Conservation (phyloP, 2,888 invertebrate species). For the Venusia cambrica region DNA sequence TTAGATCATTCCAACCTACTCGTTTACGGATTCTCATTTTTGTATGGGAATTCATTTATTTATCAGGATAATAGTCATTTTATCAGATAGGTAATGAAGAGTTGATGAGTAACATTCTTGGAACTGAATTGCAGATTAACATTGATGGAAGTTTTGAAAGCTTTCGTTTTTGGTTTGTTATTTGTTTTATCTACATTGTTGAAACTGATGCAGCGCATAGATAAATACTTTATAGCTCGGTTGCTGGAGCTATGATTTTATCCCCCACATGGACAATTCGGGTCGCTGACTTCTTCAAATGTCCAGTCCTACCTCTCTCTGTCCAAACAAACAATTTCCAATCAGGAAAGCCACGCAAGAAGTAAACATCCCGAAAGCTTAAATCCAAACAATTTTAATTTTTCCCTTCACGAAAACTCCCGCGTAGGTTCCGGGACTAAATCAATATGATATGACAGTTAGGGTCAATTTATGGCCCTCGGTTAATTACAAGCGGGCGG, state of each 20-base stretch:
- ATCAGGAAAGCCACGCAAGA: constrained; percentile 17
- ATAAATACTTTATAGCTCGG: too few species aligned
- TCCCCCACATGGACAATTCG: too few species aligned
- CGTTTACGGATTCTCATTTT: constrained; percentile 36
- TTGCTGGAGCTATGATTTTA: too few species aligned
- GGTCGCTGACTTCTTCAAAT: too few species aligned
- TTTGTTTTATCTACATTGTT: constrained; percentile 1
- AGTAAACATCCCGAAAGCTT: constrained; percentile 42
- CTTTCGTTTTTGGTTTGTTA: constrained; percentile 5
- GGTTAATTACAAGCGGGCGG: constrained; percentile 78
- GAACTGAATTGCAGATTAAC: constrained; percentile 13
- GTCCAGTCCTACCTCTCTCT: constrained; percentile 1
- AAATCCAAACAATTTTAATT: constrained; percentile 49
- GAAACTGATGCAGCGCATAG: neutral
- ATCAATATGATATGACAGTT: constrained; percentile 82
- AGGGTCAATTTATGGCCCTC: constrained; percentile 80
- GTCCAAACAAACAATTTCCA: constrained; percentile 4
- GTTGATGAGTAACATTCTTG: constrained; percentile 9
- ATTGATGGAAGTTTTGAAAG: constrained; percentile 10
- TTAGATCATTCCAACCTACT: constrained; percentile 40
- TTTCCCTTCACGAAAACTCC: constrained; percentile 51
- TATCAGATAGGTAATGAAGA: constrained; percentile 9
- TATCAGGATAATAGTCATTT: constrained; percentile 24
- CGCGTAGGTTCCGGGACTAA: constrained; percentile 68
- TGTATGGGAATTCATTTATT: constrained; percentile 29